Base-by-base conservation (phyloP, 2,888 invertebrate genomes). In the Oscheius sp. region DNA sequence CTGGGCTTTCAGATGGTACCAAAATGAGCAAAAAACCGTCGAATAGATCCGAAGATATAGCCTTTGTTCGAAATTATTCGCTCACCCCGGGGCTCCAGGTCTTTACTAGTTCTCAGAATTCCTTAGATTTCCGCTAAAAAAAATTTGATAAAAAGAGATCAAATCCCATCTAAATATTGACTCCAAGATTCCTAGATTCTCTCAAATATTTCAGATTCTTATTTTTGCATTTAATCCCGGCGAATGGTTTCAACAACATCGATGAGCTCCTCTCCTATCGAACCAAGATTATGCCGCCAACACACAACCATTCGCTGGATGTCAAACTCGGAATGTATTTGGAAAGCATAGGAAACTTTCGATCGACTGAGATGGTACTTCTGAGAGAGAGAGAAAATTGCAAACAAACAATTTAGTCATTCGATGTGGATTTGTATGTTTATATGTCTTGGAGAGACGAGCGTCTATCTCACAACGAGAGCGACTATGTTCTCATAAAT, bases 361-460 rank as follows among this genome's bases (percentile, higher is more conserved):
- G 78, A 8, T 76, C 79, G 1, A 74, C 77, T 10, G 81, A 81
- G 71, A 81, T 81, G 81, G 80, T 80, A 31, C 48, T 6, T 46
- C 23, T 10, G 10, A 10, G 10, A 46, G 48, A 10, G 6, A 34
- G 37, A 34, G 12, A 12, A 34, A 12, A 12, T 12, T 10, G 37
- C 37, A 34, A 34, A 34, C 37, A 34, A 27, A 58, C 15, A 53
- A 52, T 78, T 72, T 73, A 83, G 83, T 78, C 82, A 10, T 84
- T 84, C 66, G 84, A 84, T 66, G 83, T 81, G 39, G 84, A 84
- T 73, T 65, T 84, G 48, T 84, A 84, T 70, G 73, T 82, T 34
- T 82, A 80, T 68, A 74, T 81, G 76, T 75, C 76, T 2, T 81
- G 81, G 81, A 69, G 58, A 31, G 81, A 81, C 65, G 45, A 33